These are phyloP conservation scores for Sminthurinus signatus DNA, from an alignment of 1,140 invertebrate genomes.

Conservation along the genomic window DNA sequence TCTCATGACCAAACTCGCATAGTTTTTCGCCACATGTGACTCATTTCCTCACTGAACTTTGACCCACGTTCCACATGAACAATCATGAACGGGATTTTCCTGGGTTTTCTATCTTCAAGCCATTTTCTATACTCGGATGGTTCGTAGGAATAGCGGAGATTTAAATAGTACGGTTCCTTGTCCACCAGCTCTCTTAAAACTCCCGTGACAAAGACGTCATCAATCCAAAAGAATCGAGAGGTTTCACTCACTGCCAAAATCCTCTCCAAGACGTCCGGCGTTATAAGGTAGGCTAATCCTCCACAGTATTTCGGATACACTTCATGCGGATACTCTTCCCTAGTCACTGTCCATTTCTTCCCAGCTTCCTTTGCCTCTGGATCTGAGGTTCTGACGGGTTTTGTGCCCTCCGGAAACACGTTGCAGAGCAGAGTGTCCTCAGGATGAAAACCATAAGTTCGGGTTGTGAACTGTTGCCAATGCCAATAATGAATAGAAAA, in stretches of 20 bases:
- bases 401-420: conserved; percentile 45
- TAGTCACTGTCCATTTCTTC: conserved; percentile 47
- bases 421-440: conserved; percentile 45
- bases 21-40: conserved; percentile 39
- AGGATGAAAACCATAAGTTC: conserved; percentile 40
- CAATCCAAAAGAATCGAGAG: conserved; percentile 50
- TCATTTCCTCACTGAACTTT: conserved; percentile 37
- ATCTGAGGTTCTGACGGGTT: conserved; percentile 42
- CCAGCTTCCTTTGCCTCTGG: not conserved
- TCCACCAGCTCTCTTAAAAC: conserved; percentile 44
- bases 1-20: conserved; percentile 35
- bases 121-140: conserved; percentile 43
- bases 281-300: conserved; percentile 58
- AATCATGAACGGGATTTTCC: conserved; percentile 40
- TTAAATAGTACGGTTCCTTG: conserved; percentile 45
- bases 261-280: conserved; percentile 56
- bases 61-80: conserved; percentile 32
- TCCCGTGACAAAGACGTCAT: conserved; percentile 52
- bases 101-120: conserved; percentile 33
- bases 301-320: conserved; percentile 48
- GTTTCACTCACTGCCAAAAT: conserved; percentile 44
- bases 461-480: conserved; percentile 42
- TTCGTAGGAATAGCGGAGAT: conserved; percentile 45
- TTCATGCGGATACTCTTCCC: conserved; percentile 43
- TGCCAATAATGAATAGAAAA: no score